Base-by-base conservation (phyloP, 1,140 invertebrate genomes). In the Nilaparvata lugens region DNA sequence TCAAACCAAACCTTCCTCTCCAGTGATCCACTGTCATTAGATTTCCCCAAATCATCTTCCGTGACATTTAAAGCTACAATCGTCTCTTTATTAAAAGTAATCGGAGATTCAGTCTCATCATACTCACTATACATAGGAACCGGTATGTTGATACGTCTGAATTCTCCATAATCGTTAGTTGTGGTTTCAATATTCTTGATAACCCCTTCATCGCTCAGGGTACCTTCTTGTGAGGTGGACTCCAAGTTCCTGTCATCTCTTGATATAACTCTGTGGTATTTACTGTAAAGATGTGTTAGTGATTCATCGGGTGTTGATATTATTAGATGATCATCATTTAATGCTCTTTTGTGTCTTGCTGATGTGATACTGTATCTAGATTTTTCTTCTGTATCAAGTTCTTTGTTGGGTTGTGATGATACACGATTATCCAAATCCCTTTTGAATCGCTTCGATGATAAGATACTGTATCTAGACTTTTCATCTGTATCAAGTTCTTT, bases 61-160 rank as follows among this genome's bases (percentile, higher is more conserved):
- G 4, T 35, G 7, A 35, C 31, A 35, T 35, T 35, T 9, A 35
- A 21, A n/a, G 38, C 23, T 19, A 16, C n/a, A 31, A 31, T 19
- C 16, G 4, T 18, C 4, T 25, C n/a, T 56, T 18, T 4, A 14
- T 40, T 56, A 4, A 14, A 6, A 4, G 18, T 24, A 2, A 24
- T 6, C 38, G 16, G 14, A 38, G 24, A 23, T 7, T 16, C 14
- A 18, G 23, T 18, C 23, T 1, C 38, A 40, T 18, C 16, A 24
- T 58, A 24, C 25, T 14, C 28, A 42, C 21, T 14, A 13, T 21
- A 21, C 6, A 9, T n/a, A 1, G 16, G 21, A 9, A 21, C 28
- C 24, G 31, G 31, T 19, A n/a, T 59, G 43, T 42, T 38, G 14
- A 21, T 63, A 48, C 52, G 42, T 58, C 56, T 23, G 14, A 35